Conservation (phyloP, 2,888 invertebrate genomes). For the Unio pictorum region DNA sequence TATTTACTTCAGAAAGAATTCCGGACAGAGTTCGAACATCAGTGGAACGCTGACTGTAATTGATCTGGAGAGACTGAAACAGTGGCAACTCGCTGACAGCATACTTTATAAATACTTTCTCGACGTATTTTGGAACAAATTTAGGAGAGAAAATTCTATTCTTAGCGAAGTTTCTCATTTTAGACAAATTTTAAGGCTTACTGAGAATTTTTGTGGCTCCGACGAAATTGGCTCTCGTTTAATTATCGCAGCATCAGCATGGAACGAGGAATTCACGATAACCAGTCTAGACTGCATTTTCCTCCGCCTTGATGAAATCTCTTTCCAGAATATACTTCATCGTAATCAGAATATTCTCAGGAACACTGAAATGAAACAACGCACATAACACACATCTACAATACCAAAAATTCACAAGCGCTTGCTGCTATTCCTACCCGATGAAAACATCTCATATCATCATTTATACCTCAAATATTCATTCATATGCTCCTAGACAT, state of each 20-base stretch:
- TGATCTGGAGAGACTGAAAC: conserved; percentile 28
- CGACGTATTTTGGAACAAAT: conserved; percentile 35
- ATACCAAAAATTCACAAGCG: too few relatives aligned
- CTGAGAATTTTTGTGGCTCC: conserved; percentile 24
- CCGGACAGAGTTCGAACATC: conserved; percentile 18
- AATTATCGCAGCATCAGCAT: conserved; percentile 15
- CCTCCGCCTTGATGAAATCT: conserved; percentile 24
- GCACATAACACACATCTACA: too few relatives aligned
- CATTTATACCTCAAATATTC: too few relatives aligned
- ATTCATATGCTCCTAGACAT: too few relatives aligned
- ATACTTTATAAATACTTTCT: conserved; percentile 54
- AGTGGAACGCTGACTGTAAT: conserved; percentile 23
- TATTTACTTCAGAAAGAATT: conserved; percentile 52
- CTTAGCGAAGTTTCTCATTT: conserved; percentile 32
- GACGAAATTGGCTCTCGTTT: conserved; percentile 5
- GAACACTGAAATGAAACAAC: too few relatives aligned
- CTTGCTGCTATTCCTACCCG: too few relatives aligned
- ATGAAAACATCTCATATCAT: too few relatives aligned
- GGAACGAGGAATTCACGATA: conserved; percentile 27
- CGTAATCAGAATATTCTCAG: conserved; percentile 4
- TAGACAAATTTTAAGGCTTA: conserved; percentile 20
- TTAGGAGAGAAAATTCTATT: conserved; percentile 28
- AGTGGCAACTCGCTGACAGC: conserved; percentile 55
- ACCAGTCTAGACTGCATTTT: conserved; percentile 29
- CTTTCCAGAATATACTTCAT: conserved; percentile 22